These are phyloP conservation scores for Muschampia staudingeri DNA, from an alignment of 2,888 invertebrate species.

Conservation along the genomic window DNA sequence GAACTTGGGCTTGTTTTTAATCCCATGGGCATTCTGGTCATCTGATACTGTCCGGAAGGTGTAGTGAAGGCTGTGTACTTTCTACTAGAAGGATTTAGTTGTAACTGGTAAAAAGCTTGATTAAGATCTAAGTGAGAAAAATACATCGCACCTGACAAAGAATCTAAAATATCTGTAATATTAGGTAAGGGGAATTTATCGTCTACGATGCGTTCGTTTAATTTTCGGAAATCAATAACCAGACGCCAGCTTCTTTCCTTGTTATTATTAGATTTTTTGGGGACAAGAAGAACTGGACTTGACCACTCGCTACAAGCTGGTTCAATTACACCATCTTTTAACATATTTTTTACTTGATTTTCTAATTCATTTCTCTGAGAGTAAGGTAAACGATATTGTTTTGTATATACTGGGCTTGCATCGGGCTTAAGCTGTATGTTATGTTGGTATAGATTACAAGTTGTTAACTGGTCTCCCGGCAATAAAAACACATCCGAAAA, in stretches of 20 bases:
- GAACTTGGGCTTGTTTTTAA: constrained; percentile 41
- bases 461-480: background rate
- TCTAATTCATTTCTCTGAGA: background rate
- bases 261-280: constrained; percentile 59
- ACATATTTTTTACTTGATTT: background rate
- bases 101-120: constrained; percentile 41
- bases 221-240: constrained; percentile 57
- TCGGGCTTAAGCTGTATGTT: background rate
- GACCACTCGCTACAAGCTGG: background rate
- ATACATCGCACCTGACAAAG: constrained; percentile 49
- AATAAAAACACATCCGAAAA: background rate
- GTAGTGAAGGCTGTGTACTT: constrained; percentile 48
- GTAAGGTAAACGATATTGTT: background rate
- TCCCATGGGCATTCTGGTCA: constrained; percentile 33
- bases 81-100: constrained; percentile 14
- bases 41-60: constrained; percentile 37
- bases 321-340: background rate
- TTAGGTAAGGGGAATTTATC: constrained; percentile 41
- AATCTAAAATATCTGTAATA: constrained; percentile 33
- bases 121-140: constrained; percentile 46
- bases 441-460: background rate
- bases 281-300: constrained; percentile 16
- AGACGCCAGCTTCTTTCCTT: constrained; percentile 62
- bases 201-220: constrained; percentile 43
- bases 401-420: background rate